These are phyloP conservation scores for Acanthosepion pharaonis DNA, from an alignment of 2,888 invertebrate genomes.

Conservation along the genomic window DNA sequence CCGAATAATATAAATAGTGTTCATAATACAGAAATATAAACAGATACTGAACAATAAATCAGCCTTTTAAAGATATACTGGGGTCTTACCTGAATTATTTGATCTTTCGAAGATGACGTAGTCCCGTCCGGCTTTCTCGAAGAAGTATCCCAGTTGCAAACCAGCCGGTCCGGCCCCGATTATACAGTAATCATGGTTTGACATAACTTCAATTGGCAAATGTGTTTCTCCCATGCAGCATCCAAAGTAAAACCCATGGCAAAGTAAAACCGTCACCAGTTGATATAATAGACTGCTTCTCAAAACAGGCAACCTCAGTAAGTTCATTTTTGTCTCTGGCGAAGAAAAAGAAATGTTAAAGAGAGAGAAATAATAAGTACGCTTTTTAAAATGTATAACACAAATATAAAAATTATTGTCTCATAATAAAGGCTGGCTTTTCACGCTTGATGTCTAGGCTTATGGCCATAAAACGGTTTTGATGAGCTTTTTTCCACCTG, in stretches of 20 bases:
- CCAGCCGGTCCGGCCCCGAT: conserved; percentile 76
- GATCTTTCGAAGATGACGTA: conserved; percentile 75
- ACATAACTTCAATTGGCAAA: not conserved
- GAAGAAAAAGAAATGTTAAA: not conserved
- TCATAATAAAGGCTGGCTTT: too few relatives aligned
- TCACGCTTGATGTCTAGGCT: too few relatives aligned
- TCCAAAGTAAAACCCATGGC: not conserved
- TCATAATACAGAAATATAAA: too few relatives aligned
- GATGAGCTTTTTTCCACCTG: too few relatives aligned
- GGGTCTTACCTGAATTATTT: conserved; percentile 65
- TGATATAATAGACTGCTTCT: not conserved
- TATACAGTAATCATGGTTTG: conserved; percentile 73
- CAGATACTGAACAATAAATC: too few relatives aligned
- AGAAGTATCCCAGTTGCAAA: conserved; percentile 75
- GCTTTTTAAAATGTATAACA: not conserved
- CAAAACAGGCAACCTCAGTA: not conserved
- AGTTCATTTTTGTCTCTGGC: not conserved
- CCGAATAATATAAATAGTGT: too few relatives aligned
- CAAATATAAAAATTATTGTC: too few relatives aligned
- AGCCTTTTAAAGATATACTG: too few relatives aligned
- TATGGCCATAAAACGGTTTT: too few relatives aligned
- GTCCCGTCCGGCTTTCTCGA: conserved; percentile 70
- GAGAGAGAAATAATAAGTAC: too few relatives aligned
- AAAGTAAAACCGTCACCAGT: not conserved
- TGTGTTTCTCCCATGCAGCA: not conserved